These are phyloP conservation scores for Aphidoletes aphidimyza DNA, from an alignment of 2,888 invertebrate genomes.

Conservation along the genomic window DNA sequence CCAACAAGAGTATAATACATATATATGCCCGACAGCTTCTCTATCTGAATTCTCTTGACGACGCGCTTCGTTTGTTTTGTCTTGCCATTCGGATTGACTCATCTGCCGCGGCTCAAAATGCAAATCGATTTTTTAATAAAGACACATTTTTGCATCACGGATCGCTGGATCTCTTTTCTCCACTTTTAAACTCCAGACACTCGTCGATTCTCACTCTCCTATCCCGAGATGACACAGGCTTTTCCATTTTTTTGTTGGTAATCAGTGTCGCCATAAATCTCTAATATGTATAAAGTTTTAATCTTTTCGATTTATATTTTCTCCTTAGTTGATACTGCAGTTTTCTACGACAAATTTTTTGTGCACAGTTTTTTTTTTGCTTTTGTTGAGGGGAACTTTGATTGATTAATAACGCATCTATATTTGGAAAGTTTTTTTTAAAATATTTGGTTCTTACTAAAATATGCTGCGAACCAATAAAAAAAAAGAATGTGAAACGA, in stretches of 20 bases:
- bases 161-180: too few species aligned
- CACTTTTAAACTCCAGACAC: too few species aligned
- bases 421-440: background rate
- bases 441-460: too few species aligned
- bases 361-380: background rate
- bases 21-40: background rate
- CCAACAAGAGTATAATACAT: too few species aligned
- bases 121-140: too few species aligned
- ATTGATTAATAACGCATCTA: conserved; percentile 39
- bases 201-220: background rate
- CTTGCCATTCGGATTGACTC: too few species aligned
- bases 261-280: conserved; percentile 26
- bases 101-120: too few species aligned
- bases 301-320: background rate
- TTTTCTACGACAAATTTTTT: background rate
- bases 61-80: too few species aligned
- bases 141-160: too few species aligned
- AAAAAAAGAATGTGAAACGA: too few species aligned
- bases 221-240: background rate
- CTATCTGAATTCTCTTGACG: background rate
- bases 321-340: background rate
- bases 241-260: background rate
- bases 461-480: too few species aligned
- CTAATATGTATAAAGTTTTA: conserved; percentile 31
- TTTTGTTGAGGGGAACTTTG: background rate